Evolutionary conservation across 2,888 invertebrate species (phyloP), one percentile per base, ranked within the genome.

Genomic region (Ochlodes sylvanus): DNA sequence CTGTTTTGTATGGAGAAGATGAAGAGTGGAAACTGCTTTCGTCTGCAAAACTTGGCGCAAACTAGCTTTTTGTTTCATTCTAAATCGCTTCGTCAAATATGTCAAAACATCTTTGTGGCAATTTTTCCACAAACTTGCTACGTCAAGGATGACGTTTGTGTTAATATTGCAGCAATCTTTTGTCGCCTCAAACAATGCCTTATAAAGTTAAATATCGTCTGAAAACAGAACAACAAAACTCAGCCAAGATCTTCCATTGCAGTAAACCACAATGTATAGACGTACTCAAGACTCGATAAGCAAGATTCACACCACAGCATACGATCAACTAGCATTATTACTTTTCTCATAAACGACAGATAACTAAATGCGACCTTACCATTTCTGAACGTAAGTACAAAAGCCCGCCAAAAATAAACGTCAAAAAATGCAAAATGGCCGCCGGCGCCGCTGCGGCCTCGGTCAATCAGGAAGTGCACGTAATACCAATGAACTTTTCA

Each of bases 401-500:
- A 85, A 84, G 79, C 85, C 81, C 89, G 87, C 86, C 89, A 92
- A 87, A 92, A 92, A 92, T 91, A 92, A 92, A 92, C 89, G 86
- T 90, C 90, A 89, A 89, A 89, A 88, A 89, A 85, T 82, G 68
- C 79, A 92, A 90, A 82, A 91, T 90, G 91, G 91, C 90, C 72
- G 84, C 76, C 77, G 82, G 78, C 81, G 81, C 76, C 74, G 78
- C 77, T 15, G 68, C 73, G 90, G 78, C 92, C 92, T 91, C 90
- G 89, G 44, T 56, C 52, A 76, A 79, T 77, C 85, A 92, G 92
- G 92, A 93, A 93, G 92, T 92, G 90, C 89, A 88, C 81, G 77
- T 89, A 92, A 92, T 93, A 92, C 82, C 92, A 93, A 92, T 79
- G 92, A 93, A 90, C 92, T 90, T 79, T 87, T 92, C 92, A 93